A percentile compares a stretch with the other conserved stretches of the same genome.
phyloP scores from a whole-genome alignment of 2,113 vertebrate genomes.

The Sylvietta virens region DNA sequence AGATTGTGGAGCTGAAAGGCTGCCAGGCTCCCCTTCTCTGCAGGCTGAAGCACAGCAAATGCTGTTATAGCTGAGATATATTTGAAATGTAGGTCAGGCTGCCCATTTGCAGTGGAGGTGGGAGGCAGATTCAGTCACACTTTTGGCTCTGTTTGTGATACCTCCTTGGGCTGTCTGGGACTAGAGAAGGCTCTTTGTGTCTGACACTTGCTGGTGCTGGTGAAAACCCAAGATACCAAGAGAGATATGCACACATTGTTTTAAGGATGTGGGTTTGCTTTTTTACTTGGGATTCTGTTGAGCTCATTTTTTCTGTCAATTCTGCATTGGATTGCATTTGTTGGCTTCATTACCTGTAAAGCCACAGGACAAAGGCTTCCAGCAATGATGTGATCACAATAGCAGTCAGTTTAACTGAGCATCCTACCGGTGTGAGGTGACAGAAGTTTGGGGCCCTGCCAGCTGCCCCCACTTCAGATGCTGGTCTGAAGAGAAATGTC shows the following conservation, averaged over 20 bases:
- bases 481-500: background rate
- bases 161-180: background rate
- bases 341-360: background rate
- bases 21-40: conserved; percentile 12
- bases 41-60: background rate
- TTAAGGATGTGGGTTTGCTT: background rate
- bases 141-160: background rate
- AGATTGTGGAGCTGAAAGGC: background rate
- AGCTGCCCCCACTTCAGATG: background rate
- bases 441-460: background rate
- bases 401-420: background rate
- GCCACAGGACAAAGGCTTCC: background rate
- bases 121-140: background rate
- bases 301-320: background rate
- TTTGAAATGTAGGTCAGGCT: conserved; percentile 50
- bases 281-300: background rate
- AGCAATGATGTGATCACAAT: background rate
- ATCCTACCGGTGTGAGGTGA: background rate
- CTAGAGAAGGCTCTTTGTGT: background rate
- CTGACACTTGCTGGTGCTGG: background rate
- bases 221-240: background rate
- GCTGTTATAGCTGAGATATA: background rate
- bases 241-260: background rate
- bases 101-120: background rate
- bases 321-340: background rate